Conservation (phyloP, 64 coral and sea anemone species). For the Pocillopora damicornis region DNA sequence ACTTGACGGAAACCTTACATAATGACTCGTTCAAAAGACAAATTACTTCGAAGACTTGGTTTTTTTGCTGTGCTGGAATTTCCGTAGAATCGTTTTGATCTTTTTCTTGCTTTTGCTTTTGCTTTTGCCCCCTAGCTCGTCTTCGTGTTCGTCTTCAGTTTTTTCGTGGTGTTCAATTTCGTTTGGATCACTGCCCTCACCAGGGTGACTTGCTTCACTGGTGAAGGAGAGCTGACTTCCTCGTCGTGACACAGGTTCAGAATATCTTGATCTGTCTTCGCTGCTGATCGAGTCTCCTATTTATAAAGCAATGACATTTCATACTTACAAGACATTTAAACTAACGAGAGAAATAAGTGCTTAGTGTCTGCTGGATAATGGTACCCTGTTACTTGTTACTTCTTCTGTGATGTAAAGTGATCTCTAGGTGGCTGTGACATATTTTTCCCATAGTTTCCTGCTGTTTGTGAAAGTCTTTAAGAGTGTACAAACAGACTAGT, state of each 20-base stretch:
- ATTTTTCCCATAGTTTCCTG: no score
- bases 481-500: no score
- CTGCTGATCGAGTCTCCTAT: conserved; percentile 3
- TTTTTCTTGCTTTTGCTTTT: conserved; percentile 34
- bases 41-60: conserved; percentile 19
- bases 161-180: conserved; percentile 25
- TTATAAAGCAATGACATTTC: not conserved
- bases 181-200: not conserved
- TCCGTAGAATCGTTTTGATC: conserved; percentile 36
- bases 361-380: no score
- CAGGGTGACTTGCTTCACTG: conserved; percentile 11
- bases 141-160: not conserved
- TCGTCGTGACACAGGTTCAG: conserved; percentile 6
- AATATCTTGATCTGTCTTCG: not conserved
- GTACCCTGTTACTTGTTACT: no score
- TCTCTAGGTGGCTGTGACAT: no score
- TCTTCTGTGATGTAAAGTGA: no score
- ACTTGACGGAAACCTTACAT: no score
- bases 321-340: not conserved
- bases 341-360: not conserved
- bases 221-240: conserved; percentile 28
- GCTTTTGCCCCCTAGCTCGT: not conserved
- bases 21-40: no score
- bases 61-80: conserved; percentile 34
- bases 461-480: no score